Conservation (phyloP, 2,888 invertebrate species). For the Drosophila barbarae region DNA sequence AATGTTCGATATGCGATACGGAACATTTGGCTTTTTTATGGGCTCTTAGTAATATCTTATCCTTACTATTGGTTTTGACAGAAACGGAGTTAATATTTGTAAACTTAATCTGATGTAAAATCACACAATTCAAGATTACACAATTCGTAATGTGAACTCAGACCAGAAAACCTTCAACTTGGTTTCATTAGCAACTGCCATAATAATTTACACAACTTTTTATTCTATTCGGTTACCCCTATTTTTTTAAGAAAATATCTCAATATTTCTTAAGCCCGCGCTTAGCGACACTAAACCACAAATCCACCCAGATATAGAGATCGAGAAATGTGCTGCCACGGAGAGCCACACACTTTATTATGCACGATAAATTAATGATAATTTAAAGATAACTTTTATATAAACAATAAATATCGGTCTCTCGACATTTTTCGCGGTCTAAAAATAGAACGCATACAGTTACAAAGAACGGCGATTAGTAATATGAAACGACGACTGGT, state of each 20-base stretch:
- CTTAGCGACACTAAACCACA: constrained; percentile 29
- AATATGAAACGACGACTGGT: constrained; percentile 29
- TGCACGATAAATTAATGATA: constrained; percentile 68
- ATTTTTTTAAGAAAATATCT: not conserved
- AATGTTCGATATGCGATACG: constrained; percentile 8
- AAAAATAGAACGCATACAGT: constrained; percentile 51
- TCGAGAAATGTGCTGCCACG: constrained; percentile 17
- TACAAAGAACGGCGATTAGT: constrained; percentile 48
- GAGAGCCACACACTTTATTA: constrained; percentile 46
- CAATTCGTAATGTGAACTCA: not conserved
- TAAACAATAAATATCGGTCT: constrained; percentile 61
- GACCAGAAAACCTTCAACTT: not conserved
- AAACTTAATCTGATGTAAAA: not conserved
- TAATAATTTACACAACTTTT: constrained; percentile 51
- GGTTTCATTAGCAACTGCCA: constrained; percentile 18
- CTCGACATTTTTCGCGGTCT: constrained; percentile 33
- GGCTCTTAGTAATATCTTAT: not conserved
- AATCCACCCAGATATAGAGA: constrained; percentile 12
- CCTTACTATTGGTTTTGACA: not conserved
- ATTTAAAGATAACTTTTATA: constrained; percentile 69
- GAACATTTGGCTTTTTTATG: constrained; percentile 6
- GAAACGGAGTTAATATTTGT: not conserved
- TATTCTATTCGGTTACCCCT: constrained; percentile 22
- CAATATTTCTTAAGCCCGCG: constrained; percentile 40
- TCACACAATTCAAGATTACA: not conserved